Conservation (phyloP, 92 coral and sea anemone genomes). For the Palythoa heliodiscus region DNA sequence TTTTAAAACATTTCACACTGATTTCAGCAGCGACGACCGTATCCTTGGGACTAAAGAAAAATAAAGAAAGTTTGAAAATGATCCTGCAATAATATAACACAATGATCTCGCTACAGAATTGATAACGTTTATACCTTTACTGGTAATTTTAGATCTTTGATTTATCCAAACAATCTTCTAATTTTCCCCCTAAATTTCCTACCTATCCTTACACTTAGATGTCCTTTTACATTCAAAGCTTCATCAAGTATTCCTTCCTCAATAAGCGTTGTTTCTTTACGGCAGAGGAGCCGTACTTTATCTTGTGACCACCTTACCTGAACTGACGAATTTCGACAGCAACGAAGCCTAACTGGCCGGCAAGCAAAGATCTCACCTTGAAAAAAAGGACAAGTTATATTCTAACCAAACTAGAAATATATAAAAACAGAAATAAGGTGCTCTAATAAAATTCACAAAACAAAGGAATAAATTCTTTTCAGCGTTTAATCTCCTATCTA, state of each 20-base stretch:
- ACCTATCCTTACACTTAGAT: too few relatives aligned
- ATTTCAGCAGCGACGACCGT: constrained; percentile 64
- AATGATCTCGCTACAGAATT: too few relatives aligned
- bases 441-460: not conserved
- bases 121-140: too few relatives aligned
- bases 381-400: not conserved
- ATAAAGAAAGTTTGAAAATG: not conserved
- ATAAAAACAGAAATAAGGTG: not conserved
- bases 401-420: not conserved
- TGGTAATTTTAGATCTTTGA: too few relatives aligned
- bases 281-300: not conserved
- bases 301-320: not conserved
- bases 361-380: constrained; percentile 21
- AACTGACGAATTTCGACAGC: constrained; percentile 13
- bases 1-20: constrained; percentile 58
- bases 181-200: too few relatives aligned
- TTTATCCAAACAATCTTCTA: too few relatives aligned
- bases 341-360: constrained; percentile 14
- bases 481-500: too few relatives aligned
- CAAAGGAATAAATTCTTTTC: too few relatives aligned
- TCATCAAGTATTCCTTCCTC: too few relatives aligned
- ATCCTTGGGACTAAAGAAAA: constrained; percentile 47
- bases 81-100: not conserved
- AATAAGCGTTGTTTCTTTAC: too few relatives aligned
- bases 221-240: too few relatives aligned